Base-by-base conservation (phyloP, 1,140 invertebrate genomes). In the Saccostrea cuccullata region DNA sequence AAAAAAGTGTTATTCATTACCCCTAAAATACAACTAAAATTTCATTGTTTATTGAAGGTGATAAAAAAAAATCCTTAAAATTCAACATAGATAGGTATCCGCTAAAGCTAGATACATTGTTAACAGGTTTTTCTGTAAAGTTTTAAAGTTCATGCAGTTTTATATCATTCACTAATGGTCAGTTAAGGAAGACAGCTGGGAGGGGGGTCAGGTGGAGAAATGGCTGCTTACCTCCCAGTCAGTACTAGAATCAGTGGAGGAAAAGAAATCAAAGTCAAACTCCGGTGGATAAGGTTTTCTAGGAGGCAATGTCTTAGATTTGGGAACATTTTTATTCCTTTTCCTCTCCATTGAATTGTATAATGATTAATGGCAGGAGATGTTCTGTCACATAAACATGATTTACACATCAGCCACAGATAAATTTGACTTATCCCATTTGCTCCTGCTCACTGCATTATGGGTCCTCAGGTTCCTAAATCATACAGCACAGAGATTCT, bases 161-260 rank as follows among this genome's bases (percentile, higher is more conserved):
- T n/a, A n/a, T 20, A 20, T 20, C 17, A 20, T 8, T 64, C n/a
- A n/a, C n/a, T 64, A n/a, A 64, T 2, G 58, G 58, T 64, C n/a
- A 64, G 58, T 17, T 64, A n/a, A n/a, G 58, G 58, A 64, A 20
- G 58, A 20, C 17, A 20, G 58, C 17, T 64, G 58, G n/a, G 17
- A 20, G 58, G 58, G 58, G 13, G n/a, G n/a, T 64, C 17, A 5
- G n/a, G 58, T 17, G 58, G 58, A 20, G 15, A 64, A 64, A 64
- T 64, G 58, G 17, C 15, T 55, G 23, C 82, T 84, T 84, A 84
- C 82, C 82, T 84, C 82, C 82, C 82, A 84, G 82, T 84, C 82
- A 30, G 55, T 55, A 40, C 82, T 84, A 84, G 82, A 84, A 55
- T 84, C 82, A 84, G 47, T 84, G 20, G 82, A 84, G 82, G 82